Evolutionary conservation across 2,888 invertebrate genomes (phyloP).

Genomic region (Lysandra bellargus): DNA sequence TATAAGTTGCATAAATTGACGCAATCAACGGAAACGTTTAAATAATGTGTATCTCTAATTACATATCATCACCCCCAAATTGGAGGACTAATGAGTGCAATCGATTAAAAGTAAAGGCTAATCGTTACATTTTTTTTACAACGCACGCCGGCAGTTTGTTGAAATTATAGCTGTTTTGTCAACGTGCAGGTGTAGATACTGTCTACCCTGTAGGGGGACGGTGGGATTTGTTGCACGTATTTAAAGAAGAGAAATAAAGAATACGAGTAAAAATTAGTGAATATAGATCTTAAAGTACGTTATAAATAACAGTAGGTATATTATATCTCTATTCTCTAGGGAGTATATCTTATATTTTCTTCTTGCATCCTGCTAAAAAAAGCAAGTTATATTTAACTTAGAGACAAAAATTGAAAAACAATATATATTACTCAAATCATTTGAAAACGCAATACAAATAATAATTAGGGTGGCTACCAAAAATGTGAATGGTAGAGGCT

Average conservation of each 20-base stretch:
- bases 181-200: slow-evolving; percentile 44
- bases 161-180: slow-evolving; percentile 54
- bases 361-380: not conserved
- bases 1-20: slow-evolving; percentile 23
- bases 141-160: slow-evolving; percentile 47
- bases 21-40: slow-evolving; percentile 23
- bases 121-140: slow-evolving; percentile 35
- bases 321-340: too few species aligned
- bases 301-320: not conserved
- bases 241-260: not conserved
- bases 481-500: too few species aligned
- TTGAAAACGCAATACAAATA: too few species aligned
- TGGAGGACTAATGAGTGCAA: slow-evolving; percentile 38
- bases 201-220: slow-evolving; percentile 22
- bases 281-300: too few species aligned
- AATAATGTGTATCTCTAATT: slow-evolving; percentile 21
- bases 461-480: too few species aligned
- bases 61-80: slow-evolving; percentile 18
- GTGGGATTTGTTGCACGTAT: not conserved
- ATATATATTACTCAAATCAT: too few species aligned
- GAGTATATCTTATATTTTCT: too few species aligned
- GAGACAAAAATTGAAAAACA: too few species aligned
- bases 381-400: too few species aligned
- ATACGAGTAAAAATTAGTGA: not conserved
- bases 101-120: slow-evolving; percentile 45